Base-by-base conservation (phyloP, 2,797 vertebrate genomes). In the Parauchenoglanis ngamensis region DNA sequence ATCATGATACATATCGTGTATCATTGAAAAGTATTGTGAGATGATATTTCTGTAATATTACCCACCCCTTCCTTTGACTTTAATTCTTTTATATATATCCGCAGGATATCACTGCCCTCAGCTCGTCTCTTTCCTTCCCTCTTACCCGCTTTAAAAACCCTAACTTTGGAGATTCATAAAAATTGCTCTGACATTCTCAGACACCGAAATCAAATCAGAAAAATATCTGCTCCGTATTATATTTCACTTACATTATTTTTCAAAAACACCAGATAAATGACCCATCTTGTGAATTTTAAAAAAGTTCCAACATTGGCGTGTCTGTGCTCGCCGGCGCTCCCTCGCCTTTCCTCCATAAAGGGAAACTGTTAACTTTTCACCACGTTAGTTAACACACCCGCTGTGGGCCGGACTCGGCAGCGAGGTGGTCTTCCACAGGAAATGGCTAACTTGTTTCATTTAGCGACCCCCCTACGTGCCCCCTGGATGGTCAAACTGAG, bases 361-460 rank as follows among this genome's bases (percentile, higher is more conserved):
- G 76, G 88, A 91, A 90, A 90, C 68, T 19, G 82, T 82, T 54
- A 87, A 87, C 86, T 88, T 92, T 90, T 94, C 93, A 89, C 85
- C 87, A 86, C 84, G 59, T 31, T 56, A 88, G 93, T 90, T 89
- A 92, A 91, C 70, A 8, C 15, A 23, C 68, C 52, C 76, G 77
- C 92, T 92, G 57, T 31, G 88, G 85, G 84, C 84, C 77, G 70
- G 88, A 90, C 92, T 86, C 84, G 4, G 59, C 73, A 76, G 57
- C 25, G 75, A 28, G 84, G 86, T 86, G 31, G 86, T 88, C 78
- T 82, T 65, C n/a, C 87, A 90, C 92, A 95, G 94, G 93, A 95
- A 94, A 92, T 90, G 87, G 90, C 91, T 91, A 93, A 94, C 87
- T 72, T 52, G 92, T 89, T 92, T 67, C 92, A 93, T 92, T 93